Evolutionary conservation across 2,888 invertebrate genomes (phyloP), one percentile per base, ranked within the genome.

Genomic region (Eupithecia dodoneata): DNA sequence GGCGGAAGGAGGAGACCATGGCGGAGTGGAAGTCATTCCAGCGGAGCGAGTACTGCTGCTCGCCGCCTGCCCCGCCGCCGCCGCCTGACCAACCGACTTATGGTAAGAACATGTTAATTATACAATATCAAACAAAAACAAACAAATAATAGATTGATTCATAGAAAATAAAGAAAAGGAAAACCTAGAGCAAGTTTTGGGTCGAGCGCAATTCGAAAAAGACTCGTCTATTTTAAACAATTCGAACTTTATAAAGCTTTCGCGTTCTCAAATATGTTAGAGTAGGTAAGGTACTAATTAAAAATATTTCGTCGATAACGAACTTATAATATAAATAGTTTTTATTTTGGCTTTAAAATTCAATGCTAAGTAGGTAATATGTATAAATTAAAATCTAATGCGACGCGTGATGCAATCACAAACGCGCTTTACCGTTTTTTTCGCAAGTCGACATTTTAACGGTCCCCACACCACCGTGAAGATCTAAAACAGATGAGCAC

Each of bases 11-110:
- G 83, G 97, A 97, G 87, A 98, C 96, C 94, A 98, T 98, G 88
- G 98, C 98, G 83, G 98, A 97, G 93, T 98, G 98, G 96, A 98
- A 98, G 95, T 98, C 98, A 93, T 98, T 98, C 98, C 98, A 98
- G 89, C 98, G 97, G 93, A 98, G 96, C 92, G 98, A 98, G 95
- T 98, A 98, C 94, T 98, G 98, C 96, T 98, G 98, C 95, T 95
- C 94, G 81, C 97, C 97, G 94, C 92, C 91, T 86, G 88, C 91
- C 2, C 52, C 52, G 3, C 47, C 90, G 89, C 88, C 92, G 92
- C 92, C 92, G 91, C 93, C 94, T 93, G 90, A 76, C 79, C 79
- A 84, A 82, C 78, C 83, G 18, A 79, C 76, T 79, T 72, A 79
- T 80, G 79, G 79, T 81, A 79, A 81, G 79, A 80, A 80, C 81